phyloP scores from a whole-genome alignment of 2,888 invertebrate genomes.

The Brenthis daphne region DNA sequence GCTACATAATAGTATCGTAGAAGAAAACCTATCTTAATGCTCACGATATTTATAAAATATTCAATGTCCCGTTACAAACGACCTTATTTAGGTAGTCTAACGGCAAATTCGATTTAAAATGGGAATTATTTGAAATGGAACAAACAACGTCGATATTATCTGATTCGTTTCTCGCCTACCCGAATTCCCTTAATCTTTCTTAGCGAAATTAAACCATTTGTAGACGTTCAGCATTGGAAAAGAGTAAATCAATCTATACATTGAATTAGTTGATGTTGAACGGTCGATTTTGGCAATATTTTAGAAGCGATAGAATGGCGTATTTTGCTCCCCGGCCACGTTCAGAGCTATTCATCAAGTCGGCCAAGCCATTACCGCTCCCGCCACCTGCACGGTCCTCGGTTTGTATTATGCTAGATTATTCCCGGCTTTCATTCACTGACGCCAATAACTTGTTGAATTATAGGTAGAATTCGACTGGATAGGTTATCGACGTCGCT shows the following conservation, averaged over 20 bases:
- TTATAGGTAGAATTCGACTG: slow-evolving; percentile 46
- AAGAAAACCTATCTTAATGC: not conserved
- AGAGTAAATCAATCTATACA: slow-evolving; percentile 75
- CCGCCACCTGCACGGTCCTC: slow-evolving; percentile 73
- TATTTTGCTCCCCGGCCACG: slow-evolving; percentile 72
- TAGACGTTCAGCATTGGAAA: slow-evolving; percentile 57
- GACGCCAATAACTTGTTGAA: slow-evolving; percentile 62
- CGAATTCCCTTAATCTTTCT: slow-evolving; percentile 58
- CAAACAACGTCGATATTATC: slow-evolving; percentile 31
- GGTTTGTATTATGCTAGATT: slow-evolving; percentile 70
- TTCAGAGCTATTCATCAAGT: slow-evolving; percentile 76
- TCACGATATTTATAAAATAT: slow-evolving; percentile 13
- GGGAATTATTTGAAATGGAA: slow-evolving; percentile 30
- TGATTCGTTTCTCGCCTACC: slow-evolving; percentile 49
- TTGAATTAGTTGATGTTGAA: slow-evolving; percentile 77
- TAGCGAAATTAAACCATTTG: slow-evolving; percentile 72
- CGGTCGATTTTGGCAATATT: slow-evolving; percentile 74
- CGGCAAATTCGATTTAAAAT: slow-evolving; percentile 27
- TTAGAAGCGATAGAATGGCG: slow-evolving; percentile 69
- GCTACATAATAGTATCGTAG: not conserved
- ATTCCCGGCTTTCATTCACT: slow-evolving; percentile 65
- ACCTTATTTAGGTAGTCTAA: slow-evolving; percentile 17
- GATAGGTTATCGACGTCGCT: slow-evolving; percentile 37
- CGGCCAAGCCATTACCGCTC: slow-evolving; percentile 68
- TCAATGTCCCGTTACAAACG: slow-evolving; percentile 4